phyloP scores from a whole-genome alignment of 92 coral and sea anemone species.

The Bergia sp. region DNA sequence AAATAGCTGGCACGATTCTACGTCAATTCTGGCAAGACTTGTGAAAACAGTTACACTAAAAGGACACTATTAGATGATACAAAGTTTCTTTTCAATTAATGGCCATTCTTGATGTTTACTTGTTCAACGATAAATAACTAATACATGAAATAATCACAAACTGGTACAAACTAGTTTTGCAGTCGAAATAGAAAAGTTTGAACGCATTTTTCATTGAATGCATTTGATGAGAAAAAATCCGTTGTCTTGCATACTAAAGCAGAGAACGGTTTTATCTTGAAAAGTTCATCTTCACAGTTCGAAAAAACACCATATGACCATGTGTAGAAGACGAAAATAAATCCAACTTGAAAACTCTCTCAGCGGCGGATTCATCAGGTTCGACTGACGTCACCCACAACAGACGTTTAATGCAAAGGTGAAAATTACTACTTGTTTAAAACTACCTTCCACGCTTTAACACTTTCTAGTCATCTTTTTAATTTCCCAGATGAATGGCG shows the following conservation, averaged over 20 bases:
- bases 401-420: slow-evolving; percentile 18
- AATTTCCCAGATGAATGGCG: slow-evolving; percentile 46
- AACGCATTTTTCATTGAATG: neutral
- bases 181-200: slow-evolving; percentile 1
- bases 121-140: slow-evolving; percentile 13
- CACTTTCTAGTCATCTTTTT: slow-evolving; percentile 44
- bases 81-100: neutral
- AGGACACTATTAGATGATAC: neutral
- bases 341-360: neutral
- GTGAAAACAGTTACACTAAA: too few species aligned
- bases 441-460: slow-evolving; percentile 38
- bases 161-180: slow-evolving; percentile 21
- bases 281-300: neutral
- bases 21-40: too few species aligned
- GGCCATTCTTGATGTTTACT: slow-evolving; percentile 12
- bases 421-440: slow-evolving; percentile 40
- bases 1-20: too few species aligned
- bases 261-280: neutral
- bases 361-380: neutral
- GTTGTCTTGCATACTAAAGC: neutral
- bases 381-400: slow-evolving; percentile 11
- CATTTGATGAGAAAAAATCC: neutral
- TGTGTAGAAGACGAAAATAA: neutral
- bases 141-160: neutral
- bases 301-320: slow-evolving; percentile 8